A percentile compares a stretch with the other conserved stretches of the same genome.
phyloP scores from a whole-genome alignment of 2,888 invertebrate species.

The Diaprepes abbreviatus region DNA sequence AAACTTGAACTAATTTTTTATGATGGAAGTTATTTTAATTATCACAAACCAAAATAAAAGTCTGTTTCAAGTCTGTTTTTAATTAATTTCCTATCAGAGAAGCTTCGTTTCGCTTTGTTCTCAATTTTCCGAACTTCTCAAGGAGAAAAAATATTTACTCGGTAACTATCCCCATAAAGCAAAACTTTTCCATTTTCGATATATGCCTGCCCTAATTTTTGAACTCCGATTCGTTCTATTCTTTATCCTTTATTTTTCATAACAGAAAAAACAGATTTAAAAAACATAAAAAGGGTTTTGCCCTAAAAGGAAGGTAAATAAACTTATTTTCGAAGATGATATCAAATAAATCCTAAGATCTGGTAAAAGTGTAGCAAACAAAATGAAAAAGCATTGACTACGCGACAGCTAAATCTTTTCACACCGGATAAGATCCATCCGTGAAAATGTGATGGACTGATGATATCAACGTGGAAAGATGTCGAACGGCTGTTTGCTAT shows the following conservation, averaged over 20 bases:
- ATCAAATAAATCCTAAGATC: constrained; percentile 41
- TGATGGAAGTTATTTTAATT: too few relatives aligned
- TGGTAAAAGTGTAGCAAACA: constrained; percentile 39
- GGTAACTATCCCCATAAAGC: not conserved
- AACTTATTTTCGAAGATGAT: constrained; percentile 43
- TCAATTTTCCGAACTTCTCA: too few relatives aligned
- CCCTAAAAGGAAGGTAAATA: constrained; percentile 33
- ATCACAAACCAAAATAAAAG: too few relatives aligned
- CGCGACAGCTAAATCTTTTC: constrained; percentile 42
- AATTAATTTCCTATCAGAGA: too few relatives aligned
- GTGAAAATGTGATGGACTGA: constrained; percentile 46
- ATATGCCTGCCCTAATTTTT: constrained; percentile 9
- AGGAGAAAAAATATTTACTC: not conserved
- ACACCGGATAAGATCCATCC: constrained; percentile 34
- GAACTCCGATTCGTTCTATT: not conserved
- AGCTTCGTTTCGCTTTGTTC: too few relatives aligned
- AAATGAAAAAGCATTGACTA: constrained; percentile 45
- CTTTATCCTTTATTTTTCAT: constrained; percentile 19
- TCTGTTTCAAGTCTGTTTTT: too few relatives aligned
- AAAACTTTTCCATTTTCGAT: constrained; percentile 8
- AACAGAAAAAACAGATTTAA: constrained; percentile 26
- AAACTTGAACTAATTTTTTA: too few relatives aligned
- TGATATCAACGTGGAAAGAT: constrained; percentile 31
- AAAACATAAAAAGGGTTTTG: constrained; percentile 34
- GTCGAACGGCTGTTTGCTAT: constrained; percentile 24